Conservation (phyloP, 2,113 vertebrate genomes). For the Passer montanus region DNA sequence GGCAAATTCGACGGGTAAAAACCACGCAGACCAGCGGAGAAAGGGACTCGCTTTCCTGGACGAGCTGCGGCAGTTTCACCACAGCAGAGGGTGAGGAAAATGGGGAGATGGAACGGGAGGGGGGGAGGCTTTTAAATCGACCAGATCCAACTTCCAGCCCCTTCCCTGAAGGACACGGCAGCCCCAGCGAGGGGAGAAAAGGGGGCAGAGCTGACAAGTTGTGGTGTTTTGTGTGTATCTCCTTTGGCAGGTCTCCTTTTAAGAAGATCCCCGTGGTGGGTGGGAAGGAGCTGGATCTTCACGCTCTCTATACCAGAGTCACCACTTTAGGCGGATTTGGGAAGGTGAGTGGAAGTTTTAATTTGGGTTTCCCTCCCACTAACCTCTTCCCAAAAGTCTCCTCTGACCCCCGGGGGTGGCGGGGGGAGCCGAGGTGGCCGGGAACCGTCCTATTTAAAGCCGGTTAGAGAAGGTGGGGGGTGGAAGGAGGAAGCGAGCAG, state of each 20-base stretch:
- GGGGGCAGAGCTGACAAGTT: slow-evolving; percentile 72
- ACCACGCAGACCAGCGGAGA: slow-evolving; percentile 95
- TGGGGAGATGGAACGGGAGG: slow-evolving; percentile 76
- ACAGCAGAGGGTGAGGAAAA: slow-evolving; percentile 96
- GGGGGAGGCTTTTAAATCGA: slow-evolving; percentile 73
- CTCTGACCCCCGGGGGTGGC: slow-evolving; percentile 70
- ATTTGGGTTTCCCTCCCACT: slow-evolving; percentile 78
- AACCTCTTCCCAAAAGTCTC: slow-evolving; percentile 77
- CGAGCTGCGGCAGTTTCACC: slow-evolving; percentile 99
- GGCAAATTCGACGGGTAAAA: slow-evolving; percentile 99
- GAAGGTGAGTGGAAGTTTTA: slow-evolving; percentile 95
- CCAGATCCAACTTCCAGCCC: slow-evolving; percentile 78
- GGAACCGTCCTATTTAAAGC: slow-evolving; percentile 61
- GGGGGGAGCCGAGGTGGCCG: slow-evolving; percentile 65
- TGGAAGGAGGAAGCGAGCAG: slow-evolving; percentile 63
- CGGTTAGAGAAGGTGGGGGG: slow-evolving; percentile 68
- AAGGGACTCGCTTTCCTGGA: slow-evolving; percentile 99
- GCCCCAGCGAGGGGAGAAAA: slow-evolving; percentile 68
- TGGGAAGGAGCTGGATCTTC: slow-evolving; percentile 98
- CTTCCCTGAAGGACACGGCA: slow-evolving; percentile 72
- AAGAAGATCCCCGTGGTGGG: slow-evolving; percentile 97
- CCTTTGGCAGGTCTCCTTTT: slow-evolving; percentile 90
- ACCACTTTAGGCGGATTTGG: slow-evolving; percentile 98
- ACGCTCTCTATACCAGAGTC: slow-evolving; percentile 97
- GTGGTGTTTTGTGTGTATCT: slow-evolving; percentile 71